Percentiles rank a stretch among this genome's conserved stretches.
Evolutionary conservation across 2,113 vertebrate genomes (phyloP).

Genomic region (Ivindomyrus marchei): DNA sequence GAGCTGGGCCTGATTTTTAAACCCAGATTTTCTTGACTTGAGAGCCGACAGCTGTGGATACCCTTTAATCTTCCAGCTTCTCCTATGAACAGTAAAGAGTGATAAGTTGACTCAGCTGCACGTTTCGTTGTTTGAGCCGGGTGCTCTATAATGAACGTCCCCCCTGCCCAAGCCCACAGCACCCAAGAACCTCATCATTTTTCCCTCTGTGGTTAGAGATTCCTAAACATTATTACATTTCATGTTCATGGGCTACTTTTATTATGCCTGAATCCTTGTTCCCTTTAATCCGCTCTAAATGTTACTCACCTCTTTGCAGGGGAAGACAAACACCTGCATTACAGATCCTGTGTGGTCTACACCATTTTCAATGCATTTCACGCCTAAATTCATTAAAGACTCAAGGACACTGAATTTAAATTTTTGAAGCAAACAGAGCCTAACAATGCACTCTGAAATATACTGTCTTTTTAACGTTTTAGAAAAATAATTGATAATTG

Average conservation of each 20-base stretch:
- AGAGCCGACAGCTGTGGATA: constrained; percentile 7
- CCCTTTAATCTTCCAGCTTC: not conserved
- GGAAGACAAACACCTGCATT: not conserved
- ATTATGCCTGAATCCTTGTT: not conserved
- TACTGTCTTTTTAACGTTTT: not conserved
- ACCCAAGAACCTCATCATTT: not conserved
- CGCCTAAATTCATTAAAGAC: not conserved
- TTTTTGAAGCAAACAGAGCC: not conserved
- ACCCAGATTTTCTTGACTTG: constrained; percentile 10
- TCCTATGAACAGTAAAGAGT: not conserved
- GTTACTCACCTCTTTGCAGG: not conserved
- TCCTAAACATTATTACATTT: not conserved
- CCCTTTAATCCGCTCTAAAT: not conserved
- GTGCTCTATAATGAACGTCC: not conserved
- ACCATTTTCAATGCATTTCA: not conserved
- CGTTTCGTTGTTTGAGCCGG: not conserved
- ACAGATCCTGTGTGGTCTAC: not conserved
- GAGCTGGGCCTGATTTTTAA: constrained; percentile 6
- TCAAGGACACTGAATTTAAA: not conserved
- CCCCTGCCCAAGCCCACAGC: not conserved
- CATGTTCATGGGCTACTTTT: not conserved
- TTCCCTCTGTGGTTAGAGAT: not conserved
- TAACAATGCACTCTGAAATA: not conserved
- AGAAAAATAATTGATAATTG: not conserved
- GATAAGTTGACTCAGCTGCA: constrained; percentile 2